Evolutionary conservation across 2,797 vertebrate species (phyloP), one percentile per base, ranked within the genome.

Genomic region (Enteromius treurensis): DNA sequence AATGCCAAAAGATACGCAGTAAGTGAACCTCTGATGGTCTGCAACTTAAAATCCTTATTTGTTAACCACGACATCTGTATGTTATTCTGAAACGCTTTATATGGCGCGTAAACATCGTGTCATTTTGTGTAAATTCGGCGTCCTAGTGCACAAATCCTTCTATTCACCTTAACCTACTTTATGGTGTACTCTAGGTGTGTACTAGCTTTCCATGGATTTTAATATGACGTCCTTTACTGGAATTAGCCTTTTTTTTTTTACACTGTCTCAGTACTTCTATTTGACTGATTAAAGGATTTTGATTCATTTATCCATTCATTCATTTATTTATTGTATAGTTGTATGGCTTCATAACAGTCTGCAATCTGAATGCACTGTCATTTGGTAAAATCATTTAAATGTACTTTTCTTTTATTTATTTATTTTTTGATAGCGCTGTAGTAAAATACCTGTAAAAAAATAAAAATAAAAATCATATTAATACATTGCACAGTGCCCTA

Each of bases 91-190:
- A 32, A 60, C 26, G 53, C 21, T 34, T 32, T n/a, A 40, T 76
- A 37, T 40, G 51, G 37, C 34, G 53, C 32, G 51, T 53, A 53
- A 80, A 60, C 17, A 45, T 80, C 23, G 40, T 10, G 32, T 0
- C 2, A 7, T 15, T n/a, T 8, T 58, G 53, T 40, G 21, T 40
- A 26, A 58, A 26, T 58, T 40, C 51, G 37, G 51, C 34, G 3
- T 40, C 34, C 32, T 58, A 47, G 13, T 9, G 53, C 3, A 58
- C 37, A 80, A 32, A 80, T 60, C 79, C 37, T 71, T 71, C 10
- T 45, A 2, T 60, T 71, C 37, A 62, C 53, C 53, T 71, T 71
- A 80, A 71, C 79, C 68, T 62, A 71, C 19, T 80, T 80, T 55
- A 60, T 55, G 26, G 60, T 3, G 60, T 62, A 13, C 26, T 29